phyloP scores from a whole-genome alignment of 1,140 invertebrate genomes.

The Lucilia cuprina region DNA sequence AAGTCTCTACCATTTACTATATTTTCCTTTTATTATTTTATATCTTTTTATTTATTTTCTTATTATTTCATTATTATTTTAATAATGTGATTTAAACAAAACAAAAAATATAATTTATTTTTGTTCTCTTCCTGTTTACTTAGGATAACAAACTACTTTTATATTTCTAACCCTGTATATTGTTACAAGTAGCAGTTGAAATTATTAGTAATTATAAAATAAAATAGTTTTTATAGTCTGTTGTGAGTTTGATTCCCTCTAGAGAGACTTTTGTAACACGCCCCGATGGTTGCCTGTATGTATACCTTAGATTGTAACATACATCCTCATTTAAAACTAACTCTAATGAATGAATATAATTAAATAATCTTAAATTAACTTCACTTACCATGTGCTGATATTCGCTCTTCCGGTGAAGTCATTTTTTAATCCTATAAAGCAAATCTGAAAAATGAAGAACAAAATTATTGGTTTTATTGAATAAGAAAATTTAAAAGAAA shows the following conservation, averaged over 20 bases:
- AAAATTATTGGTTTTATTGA: no score
- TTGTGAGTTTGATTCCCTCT: no score
- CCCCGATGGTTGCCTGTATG: no score
- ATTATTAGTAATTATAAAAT: no score
- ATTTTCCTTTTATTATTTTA: not conserved
- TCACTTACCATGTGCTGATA: conserved; percentile 59
- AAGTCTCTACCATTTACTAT: not conserved
- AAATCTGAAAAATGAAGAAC: not conserved
- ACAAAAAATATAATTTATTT: not conserved
- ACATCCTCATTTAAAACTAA: no score
- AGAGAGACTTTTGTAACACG: no score
- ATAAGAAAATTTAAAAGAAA: no score
- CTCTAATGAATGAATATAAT: no score
- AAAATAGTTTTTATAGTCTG: no score
- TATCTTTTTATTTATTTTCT: no score
- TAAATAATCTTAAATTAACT: not conserved
- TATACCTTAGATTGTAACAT: no score
- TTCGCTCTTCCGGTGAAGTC: conserved; percentile 61
- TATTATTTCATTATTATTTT: not conserved
- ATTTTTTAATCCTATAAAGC: conserved; percentile 46
- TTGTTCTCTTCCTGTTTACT: not conserved
- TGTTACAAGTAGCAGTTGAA: no score
- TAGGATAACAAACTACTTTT: not conserved
- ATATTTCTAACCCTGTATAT: not conserved
- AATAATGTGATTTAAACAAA: not conserved